Conservation (phyloP, 2,797 vertebrate genomes). For the Salarias fasciatus region DNA sequence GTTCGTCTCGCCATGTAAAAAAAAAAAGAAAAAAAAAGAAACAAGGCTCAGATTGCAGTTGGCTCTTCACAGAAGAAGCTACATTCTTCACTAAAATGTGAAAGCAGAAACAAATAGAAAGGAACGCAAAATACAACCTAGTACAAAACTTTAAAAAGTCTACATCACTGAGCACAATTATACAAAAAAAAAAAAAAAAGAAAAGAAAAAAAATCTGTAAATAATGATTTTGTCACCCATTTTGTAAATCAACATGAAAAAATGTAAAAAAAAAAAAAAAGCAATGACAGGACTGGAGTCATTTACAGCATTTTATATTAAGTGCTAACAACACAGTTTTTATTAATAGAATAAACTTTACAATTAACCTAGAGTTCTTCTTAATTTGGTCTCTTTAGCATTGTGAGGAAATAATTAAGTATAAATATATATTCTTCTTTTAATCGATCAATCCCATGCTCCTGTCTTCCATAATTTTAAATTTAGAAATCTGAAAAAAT, state of each 20-base stretch:
- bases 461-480: not conserved
- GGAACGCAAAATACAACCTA: constrained; percentile 40
- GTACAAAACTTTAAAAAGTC: constrained; percentile 52
- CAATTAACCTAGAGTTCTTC: constrained; percentile 23
- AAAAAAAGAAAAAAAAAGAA: constrained; percentile 22
- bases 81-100: constrained; percentile 85
- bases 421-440: constrained; percentile 32
- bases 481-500: constrained; percentile 8
- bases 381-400: constrained; percentile 13
- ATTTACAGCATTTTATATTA: constrained; percentile 46
- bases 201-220: constrained; percentile 15
- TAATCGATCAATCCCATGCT: constrained; percentile 16
- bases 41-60: constrained; percentile 78
- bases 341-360: constrained; percentile 6
- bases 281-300: constrained; percentile 8
- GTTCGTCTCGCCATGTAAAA: constrained; percentile 64
- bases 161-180: constrained; percentile 19
- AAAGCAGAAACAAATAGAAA: constrained; percentile 62
- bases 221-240: constrained; percentile 16
- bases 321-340: constrained; percentile 50
- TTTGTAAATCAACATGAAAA: constrained; percentile 9
- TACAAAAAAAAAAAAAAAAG: constrained; percentile 1
- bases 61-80: constrained; percentile 86
- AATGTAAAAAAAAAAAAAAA: constrained; percentile 8
- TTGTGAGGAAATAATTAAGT: constrained; percentile 10